A percentile compares a stretch with the other conserved stretches of the same genome.
phyloP scores from a whole-genome alignment of 2,888 invertebrate species.

The Argyra leucocephala region DNA sequence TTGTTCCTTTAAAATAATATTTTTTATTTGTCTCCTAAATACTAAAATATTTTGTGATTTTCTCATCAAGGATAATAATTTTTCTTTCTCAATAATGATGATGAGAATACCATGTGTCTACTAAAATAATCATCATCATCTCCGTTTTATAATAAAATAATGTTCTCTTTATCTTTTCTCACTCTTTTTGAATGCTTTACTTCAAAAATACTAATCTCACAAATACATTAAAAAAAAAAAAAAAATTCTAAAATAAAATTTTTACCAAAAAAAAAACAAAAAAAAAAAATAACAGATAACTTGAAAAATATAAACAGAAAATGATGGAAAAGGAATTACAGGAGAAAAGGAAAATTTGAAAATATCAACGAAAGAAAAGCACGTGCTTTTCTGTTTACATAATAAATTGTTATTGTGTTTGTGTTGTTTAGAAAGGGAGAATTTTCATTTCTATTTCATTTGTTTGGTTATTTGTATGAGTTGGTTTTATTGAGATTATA shows the following conservation, averaged over 20 bases:
- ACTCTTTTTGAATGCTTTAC: not conserved
- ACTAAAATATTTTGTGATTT: no score
- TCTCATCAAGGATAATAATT: not conserved
- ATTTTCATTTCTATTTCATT: no score
- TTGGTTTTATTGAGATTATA: no score
- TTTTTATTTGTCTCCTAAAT: no score
- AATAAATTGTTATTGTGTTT: no score
- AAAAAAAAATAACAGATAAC: not conserved
- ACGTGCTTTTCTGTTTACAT: slow-evolving; percentile 1
- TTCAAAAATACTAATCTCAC: not conserved
- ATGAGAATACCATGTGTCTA: not conserved
- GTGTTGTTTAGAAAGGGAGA: no score
- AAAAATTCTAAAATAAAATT: not conserved
- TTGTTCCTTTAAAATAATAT: no score
- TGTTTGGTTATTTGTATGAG: no score
- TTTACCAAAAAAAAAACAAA: not conserved
- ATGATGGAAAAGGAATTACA: not conserved
- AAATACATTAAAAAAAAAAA: not conserved
- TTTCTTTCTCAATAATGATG: not conserved
- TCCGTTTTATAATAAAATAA: not conserved
- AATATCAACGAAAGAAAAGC: not conserved
- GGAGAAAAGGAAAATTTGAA: not conserved
- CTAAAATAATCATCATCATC: not conserved
- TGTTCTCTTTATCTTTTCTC: slow-evolving; percentile 1
- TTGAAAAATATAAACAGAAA: not conserved